phyloP scores from a whole-genome alignment of 2,888 invertebrate species.

The Neocrepidodera transversa region DNA sequence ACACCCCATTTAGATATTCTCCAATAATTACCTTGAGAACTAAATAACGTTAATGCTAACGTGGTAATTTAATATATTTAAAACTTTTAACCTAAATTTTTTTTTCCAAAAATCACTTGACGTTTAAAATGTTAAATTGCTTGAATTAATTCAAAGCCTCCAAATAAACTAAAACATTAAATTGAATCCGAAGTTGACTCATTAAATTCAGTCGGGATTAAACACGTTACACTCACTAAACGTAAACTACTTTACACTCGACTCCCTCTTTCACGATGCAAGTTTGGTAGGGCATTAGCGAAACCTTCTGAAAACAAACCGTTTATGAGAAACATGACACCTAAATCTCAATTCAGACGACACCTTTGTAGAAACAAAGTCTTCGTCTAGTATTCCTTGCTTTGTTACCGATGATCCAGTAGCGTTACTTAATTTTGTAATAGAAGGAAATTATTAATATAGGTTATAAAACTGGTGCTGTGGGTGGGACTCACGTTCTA shows the following conservation, averaged over 20 bases:
- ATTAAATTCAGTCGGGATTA: slow-evolving; percentile 6
- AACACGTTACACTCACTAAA: neutral
- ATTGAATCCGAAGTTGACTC: slow-evolving; percentile 13
- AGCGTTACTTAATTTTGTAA: too few relatives aligned
- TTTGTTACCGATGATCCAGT: neutral
- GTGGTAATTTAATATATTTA: too few relatives aligned
- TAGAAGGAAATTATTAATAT: too few relatives aligned
- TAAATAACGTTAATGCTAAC: too few relatives aligned
- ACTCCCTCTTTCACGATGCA: neutral
- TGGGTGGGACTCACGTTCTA: too few relatives aligned
- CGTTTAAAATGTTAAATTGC: too few relatives aligned
- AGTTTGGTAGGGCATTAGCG: slow-evolving; percentile 15
- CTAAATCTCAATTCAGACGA: slow-evolving; percentile 41
- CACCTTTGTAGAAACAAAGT: slow-evolving; percentile 46
- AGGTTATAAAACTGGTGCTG: too few relatives aligned
- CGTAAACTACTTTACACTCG: neutral
- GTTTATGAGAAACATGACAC: slow-evolving; percentile 38
- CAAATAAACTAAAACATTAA: slow-evolving; percentile 10
- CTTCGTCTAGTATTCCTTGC: slow-evolving; percentile 45
- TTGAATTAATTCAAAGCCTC: too few relatives aligned
- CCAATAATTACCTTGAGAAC: too few relatives aligned
- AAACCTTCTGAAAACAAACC: slow-evolving; percentile 28
- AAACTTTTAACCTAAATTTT: too few relatives aligned
- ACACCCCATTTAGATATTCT: too few relatives aligned
- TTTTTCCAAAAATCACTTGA: too few relatives aligned